phyloP scores from a whole-genome alignment of 2,888 invertebrate genomes.

The Archips crataeganus region DNA sequence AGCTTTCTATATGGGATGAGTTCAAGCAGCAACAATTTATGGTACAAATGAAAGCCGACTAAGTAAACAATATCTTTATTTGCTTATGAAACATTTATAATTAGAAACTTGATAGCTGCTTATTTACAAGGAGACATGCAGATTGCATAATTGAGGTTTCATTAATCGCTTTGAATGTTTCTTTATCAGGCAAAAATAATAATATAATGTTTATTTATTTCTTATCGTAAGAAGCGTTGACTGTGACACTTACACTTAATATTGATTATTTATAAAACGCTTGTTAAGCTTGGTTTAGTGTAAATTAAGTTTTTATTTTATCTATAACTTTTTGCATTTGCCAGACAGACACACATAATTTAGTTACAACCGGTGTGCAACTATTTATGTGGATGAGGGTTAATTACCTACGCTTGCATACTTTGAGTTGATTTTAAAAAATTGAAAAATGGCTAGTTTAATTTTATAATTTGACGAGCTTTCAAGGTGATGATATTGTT shows the following conservation, averaged over 20 bases:
- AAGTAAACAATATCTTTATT: slow-evolving; percentile 15
- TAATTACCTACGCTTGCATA: too few species aligned
- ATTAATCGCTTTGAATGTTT: slow-evolving; percentile 11
- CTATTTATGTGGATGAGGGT: too few species aligned
- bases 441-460: too few species aligned
- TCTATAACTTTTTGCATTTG: too few species aligned
- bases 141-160: slow-evolving; percentile 18
- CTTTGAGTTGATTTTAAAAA: too few species aligned
- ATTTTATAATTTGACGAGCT: too few species aligned
- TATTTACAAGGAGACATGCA: slow-evolving; percentile 14
- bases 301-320: too few species aligned
- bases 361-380: too few species aligned
- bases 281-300: too few species aligned
- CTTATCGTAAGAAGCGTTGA: not conserved
- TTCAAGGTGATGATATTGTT: too few species aligned
- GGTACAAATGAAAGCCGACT: slow-evolving; percentile 32
- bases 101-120: slow-evolving; percentile 26
- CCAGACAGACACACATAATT: too few species aligned
- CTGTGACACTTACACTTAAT: not conserved
- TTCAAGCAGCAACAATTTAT: slow-evolving; percentile 17
- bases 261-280: too few species aligned
- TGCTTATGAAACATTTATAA: slow-evolving; percentile 33
- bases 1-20: slow-evolving; percentile 36
- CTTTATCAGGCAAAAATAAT: slow-evolving; percentile 8
- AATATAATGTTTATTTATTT: slow-evolving; percentile 37